These are phyloP conservation scores for Acromyrmex charruanus DNA, from an alignment of 1,140 invertebrate genomes.

Conservation along the genomic window DNA sequence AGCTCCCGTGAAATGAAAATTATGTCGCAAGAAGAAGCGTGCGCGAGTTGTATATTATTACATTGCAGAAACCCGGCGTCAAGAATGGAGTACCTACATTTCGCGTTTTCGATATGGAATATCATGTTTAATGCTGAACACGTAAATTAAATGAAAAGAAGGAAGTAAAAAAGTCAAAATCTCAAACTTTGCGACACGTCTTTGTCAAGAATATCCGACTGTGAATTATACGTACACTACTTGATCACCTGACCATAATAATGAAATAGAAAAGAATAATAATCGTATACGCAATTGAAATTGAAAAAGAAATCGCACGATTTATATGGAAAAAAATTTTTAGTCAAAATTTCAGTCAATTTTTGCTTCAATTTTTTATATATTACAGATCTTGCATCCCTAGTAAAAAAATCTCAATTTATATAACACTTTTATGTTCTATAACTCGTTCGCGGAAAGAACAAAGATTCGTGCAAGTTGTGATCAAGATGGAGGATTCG, in stretches of 20 bases:
- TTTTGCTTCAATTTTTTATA: too few species aligned
- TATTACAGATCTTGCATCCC: too few species aligned
- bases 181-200: neutral
- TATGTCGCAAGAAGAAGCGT: slow-evolving; percentile 53
- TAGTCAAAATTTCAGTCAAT: too few species aligned
- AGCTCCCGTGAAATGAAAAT: slow-evolving; percentile 61
- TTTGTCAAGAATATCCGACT: neutral
- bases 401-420: too few species aligned
- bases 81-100: neutral
- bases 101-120: slow-evolving; percentile 27
- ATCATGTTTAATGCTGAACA: neutral
- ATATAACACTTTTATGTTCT: too few species aligned
- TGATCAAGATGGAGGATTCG: too few species aligned
- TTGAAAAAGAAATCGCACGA: too few species aligned
- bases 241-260: neutral
- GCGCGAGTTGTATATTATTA: slow-evolving; percentile 36
- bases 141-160: neutral
- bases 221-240: neutral
- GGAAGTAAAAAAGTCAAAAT: neutral
- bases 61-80: neutral
- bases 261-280: neutral
- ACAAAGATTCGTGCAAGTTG: too few species aligned
- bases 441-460: too few species aligned
- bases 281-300: neutral
- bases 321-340: too few species aligned